phyloP scores from a whole-genome alignment of 2,797 vertebrate species.

The Iguana delicatissima region DNA sequence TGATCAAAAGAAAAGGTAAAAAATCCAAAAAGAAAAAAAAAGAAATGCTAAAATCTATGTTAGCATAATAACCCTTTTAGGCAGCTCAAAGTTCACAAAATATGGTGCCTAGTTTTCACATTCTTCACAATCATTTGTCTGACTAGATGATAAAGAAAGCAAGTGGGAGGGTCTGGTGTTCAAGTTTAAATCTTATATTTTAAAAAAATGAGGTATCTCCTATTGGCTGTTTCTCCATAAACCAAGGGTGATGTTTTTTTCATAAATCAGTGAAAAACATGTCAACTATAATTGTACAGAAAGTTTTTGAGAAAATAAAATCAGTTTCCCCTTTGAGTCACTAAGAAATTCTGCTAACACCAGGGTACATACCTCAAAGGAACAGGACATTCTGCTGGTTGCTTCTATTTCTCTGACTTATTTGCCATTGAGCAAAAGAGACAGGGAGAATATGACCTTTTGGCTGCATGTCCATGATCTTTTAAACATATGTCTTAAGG shows the following conservation, averaged over 20 bases:
- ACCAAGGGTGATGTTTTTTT: too few species aligned
- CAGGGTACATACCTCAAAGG: conserved; percentile 8
- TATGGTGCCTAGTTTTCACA: neutral
- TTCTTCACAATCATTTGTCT: neutral
- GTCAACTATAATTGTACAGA: neutral
- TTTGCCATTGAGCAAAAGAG: conserved; percentile 8
- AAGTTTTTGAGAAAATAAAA: neutral
- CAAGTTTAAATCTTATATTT: neutral
- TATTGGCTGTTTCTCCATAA: too few species aligned
- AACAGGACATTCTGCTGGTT: neutral
- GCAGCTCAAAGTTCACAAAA: neutral
- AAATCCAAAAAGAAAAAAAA: too few species aligned
- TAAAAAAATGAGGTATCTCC: too few species aligned
- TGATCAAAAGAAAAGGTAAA: too few species aligned
- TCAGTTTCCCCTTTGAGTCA: neutral
- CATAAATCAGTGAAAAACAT: neutral
- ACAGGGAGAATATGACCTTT: conserved; percentile 2
- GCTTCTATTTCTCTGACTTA: neutral
- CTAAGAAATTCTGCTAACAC: neutral
- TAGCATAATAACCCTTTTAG: neutral
- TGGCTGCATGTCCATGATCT: neutral
- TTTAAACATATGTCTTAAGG: conserved; percentile 14
- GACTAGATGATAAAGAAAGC: neutral
- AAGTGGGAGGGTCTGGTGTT: neutral
- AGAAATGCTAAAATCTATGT: neutral